These are phyloP conservation scores for Listronotus oregonensis DNA, from an alignment of 1,140 invertebrate species.

Conservation along the genomic window DNA sequence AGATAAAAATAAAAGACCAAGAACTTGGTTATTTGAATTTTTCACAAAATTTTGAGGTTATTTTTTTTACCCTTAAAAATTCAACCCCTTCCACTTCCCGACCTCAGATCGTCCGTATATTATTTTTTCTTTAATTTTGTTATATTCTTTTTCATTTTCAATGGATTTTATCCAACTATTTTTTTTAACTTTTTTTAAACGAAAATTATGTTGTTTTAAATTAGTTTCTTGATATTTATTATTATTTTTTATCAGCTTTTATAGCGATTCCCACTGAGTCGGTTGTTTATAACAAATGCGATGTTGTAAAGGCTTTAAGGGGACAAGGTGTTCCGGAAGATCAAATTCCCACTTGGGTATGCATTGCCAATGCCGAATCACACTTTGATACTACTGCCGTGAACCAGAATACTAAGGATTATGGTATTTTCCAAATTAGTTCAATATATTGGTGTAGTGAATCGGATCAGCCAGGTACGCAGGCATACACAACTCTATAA, in stretches of 20 bases:
- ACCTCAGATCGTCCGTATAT: too few relatives aligned
- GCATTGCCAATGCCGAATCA: conserved; percentile 39
- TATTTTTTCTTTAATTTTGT: too few relatives aligned
- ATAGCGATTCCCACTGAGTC: not conserved
- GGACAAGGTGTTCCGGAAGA: conserved; percentile 7
- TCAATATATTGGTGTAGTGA: conserved; percentile 36
- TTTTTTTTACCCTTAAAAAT: too few relatives aligned
- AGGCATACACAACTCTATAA: not conserved
- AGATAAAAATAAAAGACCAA: too few relatives aligned
- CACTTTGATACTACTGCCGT: conserved; percentile 34
- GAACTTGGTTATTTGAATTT: too few relatives aligned
- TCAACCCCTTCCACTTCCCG: too few relatives aligned
- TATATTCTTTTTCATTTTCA: too few relatives aligned
- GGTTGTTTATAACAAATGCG: conserved; percentile 25
- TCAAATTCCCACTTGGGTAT: conserved; percentile 36
- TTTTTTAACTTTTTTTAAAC: too few relatives aligned
- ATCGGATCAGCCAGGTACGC: conserved; percentile 23
- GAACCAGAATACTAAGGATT: conserved; percentile 30
- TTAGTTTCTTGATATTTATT: not conserved
- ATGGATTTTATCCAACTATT: too few relatives aligned
- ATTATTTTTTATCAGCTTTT: conserved; percentile 5
- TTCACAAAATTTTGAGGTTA: too few relatives aligned
- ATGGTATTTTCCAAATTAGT: conserved; percentile 42
- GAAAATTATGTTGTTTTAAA: not conserved
- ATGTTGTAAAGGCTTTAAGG: conserved; percentile 15